phyloP scores from a whole-genome alignment of 1,140 invertebrate species.

The Aphelinus atriplicis region DNA sequence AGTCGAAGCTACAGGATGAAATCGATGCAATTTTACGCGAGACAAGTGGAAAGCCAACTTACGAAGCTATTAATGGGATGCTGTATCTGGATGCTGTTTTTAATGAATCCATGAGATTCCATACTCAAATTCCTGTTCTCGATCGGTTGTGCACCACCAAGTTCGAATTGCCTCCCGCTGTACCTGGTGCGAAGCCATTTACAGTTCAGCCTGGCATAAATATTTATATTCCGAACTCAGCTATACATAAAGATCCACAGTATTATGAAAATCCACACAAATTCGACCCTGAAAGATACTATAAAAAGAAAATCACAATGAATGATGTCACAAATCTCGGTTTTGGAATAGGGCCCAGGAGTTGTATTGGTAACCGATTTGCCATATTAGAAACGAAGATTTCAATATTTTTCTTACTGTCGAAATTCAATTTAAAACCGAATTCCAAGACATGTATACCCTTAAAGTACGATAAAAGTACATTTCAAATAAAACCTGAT shows the following conservation, averaged over 20 bases:
- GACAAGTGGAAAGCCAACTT: slow-evolving; percentile 52
- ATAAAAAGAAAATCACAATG: slow-evolving; percentile 49
- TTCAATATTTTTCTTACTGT: slow-evolving; percentile 29
- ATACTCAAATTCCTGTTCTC: slow-evolving; percentile 56
- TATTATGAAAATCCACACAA: slow-evolving; percentile 68
- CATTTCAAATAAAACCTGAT: slow-evolving; percentile 9
- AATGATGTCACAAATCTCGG: slow-evolving; percentile 48
- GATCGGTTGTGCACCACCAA: slow-evolving; percentile 63
- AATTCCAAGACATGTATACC: slow-evolving; percentile 34
- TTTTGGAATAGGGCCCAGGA: slow-evolving; percentile 49
- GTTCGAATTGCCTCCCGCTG: slow-evolving; percentile 52
- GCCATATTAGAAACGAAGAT: slow-evolving; percentile 39
- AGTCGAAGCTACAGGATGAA: slow-evolving; percentile 70
- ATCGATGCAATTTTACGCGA: slow-evolving; percentile 58
- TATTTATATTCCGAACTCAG: slow-evolving; percentile 58
- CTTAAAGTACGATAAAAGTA: slow-evolving; percentile 15
- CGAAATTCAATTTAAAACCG: slow-evolving; percentile 31
- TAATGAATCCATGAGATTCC: slow-evolving; percentile 69
- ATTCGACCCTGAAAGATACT: slow-evolving; percentile 69
- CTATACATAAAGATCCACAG: slow-evolving; percentile 66
- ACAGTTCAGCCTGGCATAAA: slow-evolving; percentile 65
- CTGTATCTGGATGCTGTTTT: slow-evolving; percentile 64
- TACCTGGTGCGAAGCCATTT: slow-evolving; percentile 61
- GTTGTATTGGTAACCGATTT: slow-evolving; percentile 48
- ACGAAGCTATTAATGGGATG: slow-evolving; percentile 62